These are phyloP conservation scores for Cepaea hortensis DNA, from an alignment of 2,888 invertebrate genomes.

Conservation along the genomic window DNA sequence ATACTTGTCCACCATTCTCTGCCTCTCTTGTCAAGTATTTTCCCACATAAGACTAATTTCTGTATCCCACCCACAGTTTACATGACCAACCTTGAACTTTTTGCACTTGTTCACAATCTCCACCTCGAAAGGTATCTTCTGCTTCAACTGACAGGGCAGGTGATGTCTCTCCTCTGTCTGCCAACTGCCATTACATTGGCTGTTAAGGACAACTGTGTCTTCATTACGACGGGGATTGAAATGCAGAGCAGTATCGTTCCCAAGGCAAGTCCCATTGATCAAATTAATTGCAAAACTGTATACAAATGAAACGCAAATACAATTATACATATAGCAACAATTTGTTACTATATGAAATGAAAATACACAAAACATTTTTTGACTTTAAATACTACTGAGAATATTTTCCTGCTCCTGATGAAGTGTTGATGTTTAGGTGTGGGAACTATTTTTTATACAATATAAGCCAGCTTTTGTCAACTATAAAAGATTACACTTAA, in stretches of 20 bases:
- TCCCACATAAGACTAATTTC: too few species aligned
- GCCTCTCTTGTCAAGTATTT: too few species aligned
- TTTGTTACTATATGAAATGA: too few species aligned
- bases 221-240: constrained; percentile 62
- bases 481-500: too few species aligned
- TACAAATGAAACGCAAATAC: background rate
- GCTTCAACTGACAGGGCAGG: constrained; percentile 56
- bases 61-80: too few species aligned
- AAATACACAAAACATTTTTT: too few species aligned
- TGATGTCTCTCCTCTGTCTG: constrained; percentile 61
- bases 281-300: constrained; percentile 63
- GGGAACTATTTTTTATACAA: too few species aligned
- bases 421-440: too few species aligned
- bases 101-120: constrained; percentile 58
- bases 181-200: constrained; percentile 59
- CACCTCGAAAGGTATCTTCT: constrained; percentile 59
- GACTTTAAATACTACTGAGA: too few species aligned
- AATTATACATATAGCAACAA: background rate
- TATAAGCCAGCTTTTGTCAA: too few species aligned
- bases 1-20: too few species aligned
- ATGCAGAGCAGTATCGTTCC: constrained; percentile 62
- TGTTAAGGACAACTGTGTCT: constrained; percentile 56
- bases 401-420: too few species aligned
- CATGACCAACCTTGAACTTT: constrained; percentile 56
- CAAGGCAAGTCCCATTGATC: constrained; percentile 52